Evolutionary conservation across 2,113 vertebrate species (phyloP).

Genomic region (Rhombomys opimus): DNA sequence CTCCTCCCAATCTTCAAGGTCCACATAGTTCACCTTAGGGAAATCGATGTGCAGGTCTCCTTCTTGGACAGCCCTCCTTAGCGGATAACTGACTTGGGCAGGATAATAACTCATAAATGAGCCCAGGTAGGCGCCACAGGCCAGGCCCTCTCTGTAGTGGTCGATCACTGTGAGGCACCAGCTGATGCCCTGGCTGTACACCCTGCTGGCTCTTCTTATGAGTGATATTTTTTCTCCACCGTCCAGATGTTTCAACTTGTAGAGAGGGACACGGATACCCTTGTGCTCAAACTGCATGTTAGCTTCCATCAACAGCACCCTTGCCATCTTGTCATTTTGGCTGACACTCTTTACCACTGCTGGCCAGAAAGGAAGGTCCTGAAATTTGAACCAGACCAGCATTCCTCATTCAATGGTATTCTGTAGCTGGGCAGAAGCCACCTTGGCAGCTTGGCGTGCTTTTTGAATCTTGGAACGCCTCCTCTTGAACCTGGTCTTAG

Average conservation of each 20-base stretch:
- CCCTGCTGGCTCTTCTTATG: conserved; percentile 83
- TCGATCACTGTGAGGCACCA: conserved; percentile 86
- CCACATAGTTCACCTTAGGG: conserved; percentile 70
- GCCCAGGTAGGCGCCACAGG: conserved; percentile 90
- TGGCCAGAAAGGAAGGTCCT: too few relatives aligned
- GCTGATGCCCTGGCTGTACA: neutral
- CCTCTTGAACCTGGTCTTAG: neutral
- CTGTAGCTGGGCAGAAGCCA: neutral
- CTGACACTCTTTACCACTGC: too few relatives aligned
- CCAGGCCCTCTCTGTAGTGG: conserved; percentile 87
- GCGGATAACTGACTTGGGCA: conserved; percentile 91
- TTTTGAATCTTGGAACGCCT: neutral
- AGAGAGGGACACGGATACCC: too few relatives aligned
- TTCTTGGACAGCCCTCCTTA: conserved; percentile 86
- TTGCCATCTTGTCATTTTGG: too few relatives aligned
- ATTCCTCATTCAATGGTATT: too few relatives aligned
- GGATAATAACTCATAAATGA: conserved; percentile 93
- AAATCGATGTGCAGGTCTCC: conserved; percentile 68
- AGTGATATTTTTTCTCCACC: too few relatives aligned
- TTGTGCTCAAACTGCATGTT: too few relatives aligned
- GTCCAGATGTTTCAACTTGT: too few relatives aligned
- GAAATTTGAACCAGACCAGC: too few relatives aligned
- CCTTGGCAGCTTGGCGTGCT: neutral
- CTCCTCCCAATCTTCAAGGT: conserved; percentile 29
- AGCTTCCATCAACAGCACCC: too few relatives aligned